phyloP scores from a whole-genome alignment of 2,797 vertebrate species.

The Gastrophryne carolinensis region DNA sequence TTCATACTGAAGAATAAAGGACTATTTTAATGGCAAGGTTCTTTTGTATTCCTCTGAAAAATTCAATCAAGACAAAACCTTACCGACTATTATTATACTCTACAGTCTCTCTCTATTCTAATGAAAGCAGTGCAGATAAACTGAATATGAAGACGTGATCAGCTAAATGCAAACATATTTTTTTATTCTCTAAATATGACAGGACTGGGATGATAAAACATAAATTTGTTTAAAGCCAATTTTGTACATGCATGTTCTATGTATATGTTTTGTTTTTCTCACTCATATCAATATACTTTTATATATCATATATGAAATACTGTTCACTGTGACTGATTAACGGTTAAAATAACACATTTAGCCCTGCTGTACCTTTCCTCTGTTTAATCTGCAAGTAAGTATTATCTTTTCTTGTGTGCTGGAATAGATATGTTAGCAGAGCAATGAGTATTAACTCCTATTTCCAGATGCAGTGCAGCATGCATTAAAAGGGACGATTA shows the following conservation, averaged over 20 bases:
- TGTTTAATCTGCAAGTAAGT: conserved; percentile 42
- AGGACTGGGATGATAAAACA: conserved; percentile 80
- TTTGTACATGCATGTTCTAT: conserved; percentile 42
- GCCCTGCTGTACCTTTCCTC: conserved; percentile 35
- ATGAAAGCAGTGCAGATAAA: conserved; percentile 90
- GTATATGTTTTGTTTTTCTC: conserved; percentile 53
- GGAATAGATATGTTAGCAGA: conserved; percentile 46
- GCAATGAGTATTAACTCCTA: conserved; percentile 49
- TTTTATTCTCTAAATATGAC: conserved; percentile 82
- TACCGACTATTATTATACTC: conserved; percentile 94
- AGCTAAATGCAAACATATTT: conserved; percentile 81
- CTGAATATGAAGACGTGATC: conserved; percentile 87
- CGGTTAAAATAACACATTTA: conserved; percentile 38
- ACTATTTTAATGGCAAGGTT: conserved; percentile 96
- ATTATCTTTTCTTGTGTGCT: conserved; percentile 42
- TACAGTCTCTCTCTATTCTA: conserved; percentile 78
- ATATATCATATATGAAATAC: background rate
- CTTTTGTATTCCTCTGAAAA: conserved; percentile 97
- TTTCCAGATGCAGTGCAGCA: conserved; percentile 49
- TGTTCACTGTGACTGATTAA: conserved; percentile 10
- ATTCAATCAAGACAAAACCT: conserved; percentile 96
- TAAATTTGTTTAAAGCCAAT: conserved; percentile 67
- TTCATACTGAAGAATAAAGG: conserved; percentile 89
- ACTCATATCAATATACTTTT: conserved; percentile 10
- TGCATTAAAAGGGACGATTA: conserved; percentile 51